Base-by-base conservation (phyloP, 1,140 invertebrate genomes). In the Ceratosolen solmsi region DNA sequence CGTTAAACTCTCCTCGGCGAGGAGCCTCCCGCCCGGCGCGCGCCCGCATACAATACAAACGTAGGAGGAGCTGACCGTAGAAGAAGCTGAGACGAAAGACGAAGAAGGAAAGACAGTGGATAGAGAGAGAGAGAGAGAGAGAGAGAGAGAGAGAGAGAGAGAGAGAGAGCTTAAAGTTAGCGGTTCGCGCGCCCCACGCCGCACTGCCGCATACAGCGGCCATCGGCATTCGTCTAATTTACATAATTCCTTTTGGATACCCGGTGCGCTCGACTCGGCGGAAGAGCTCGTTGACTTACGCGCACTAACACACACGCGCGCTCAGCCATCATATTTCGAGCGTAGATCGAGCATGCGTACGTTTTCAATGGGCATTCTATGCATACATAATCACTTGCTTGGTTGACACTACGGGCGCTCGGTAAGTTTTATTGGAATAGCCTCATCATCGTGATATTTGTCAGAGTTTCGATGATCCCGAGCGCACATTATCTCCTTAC, bases 191-290 rank as follows among this genome's bases (percentile, higher is more conserved):
- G 68, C 78, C 78, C 78, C 78, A 73, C 78, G 68, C 68, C 20
- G 20, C 27, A 27, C n/a, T n/a, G 20, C 63, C 20, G 33, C 76
- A 13, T 25, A 63, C 58, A 22, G 27, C 27, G 7, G 20, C 65
- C 75, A 82, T 80, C 74, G 77, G 73, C 65, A 82, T 80, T 83
- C 56, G 49, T 56, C 56, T 79, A 65, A 83, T 85, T 83, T 77
- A 68, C 82, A 85, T 85, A 83, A 79, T 85, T 80, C 41, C 79
- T 73, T 74, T 63, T 80, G 27, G 70, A 30, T 38, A 68, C 46
- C 49, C 33, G 76, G 11, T 13, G 65, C 49, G 22, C 70, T 7
- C 41, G 13, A 27, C 3, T 27, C 41, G 13, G 5, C 30, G 25
- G 11, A 22, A 72, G 70, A 74, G 25, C 72, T 51, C 51, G 72